Base-by-base conservation (phyloP, 2,113 vertebrate genomes). In the Ameiurus melas region DNA sequence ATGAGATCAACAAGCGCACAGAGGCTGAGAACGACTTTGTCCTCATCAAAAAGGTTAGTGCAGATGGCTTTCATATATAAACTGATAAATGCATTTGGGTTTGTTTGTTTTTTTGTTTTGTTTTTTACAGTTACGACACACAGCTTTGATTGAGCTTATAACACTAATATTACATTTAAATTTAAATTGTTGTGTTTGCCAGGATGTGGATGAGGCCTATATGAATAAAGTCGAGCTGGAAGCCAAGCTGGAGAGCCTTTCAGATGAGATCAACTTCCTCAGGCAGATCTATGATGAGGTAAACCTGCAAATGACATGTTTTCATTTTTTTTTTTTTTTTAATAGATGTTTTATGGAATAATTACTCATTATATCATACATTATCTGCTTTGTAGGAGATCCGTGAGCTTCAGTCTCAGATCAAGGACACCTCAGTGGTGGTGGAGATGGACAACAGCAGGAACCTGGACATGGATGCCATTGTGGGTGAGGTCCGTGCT, bases 391-490 rank as follows among this genome's bases (percentile, higher is more conserved):
- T 89, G 86, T 90, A 98, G 98, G 98, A 99, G 93, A 94, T 97
- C n/a, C 94, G 94, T 90, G 96, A 98, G 93, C 95, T 99, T 89
- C 95, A 94, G 91, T 92, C 94, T 53, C 97, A 96, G 92, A 95
- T 96, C 93, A 97, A 95, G 17, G 96, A 96, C 80, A 96, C 97
- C 0, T 97, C 97, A 0, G 97, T 99, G 90, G 94, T 98, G 51
- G 96, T 99, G 92, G 97, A 98, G 94, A 99, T 98, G 97, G 97
- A 99, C 96, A 99, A 99, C 94, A 98, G 96, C 93, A 96, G 98
- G 2, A 95, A 95, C 91, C 93, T 99, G 92, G 97, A 99, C 91
- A 96, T 99, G 96, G 98, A 99, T 43, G 27, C 96, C 87, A 98
- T 99, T 73, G 97, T 99, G 36, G 96, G 96, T 0, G 96, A 96